phyloP scores from a whole-genome alignment of 1,140 invertebrate species.

The Battus philenor region DNA sequence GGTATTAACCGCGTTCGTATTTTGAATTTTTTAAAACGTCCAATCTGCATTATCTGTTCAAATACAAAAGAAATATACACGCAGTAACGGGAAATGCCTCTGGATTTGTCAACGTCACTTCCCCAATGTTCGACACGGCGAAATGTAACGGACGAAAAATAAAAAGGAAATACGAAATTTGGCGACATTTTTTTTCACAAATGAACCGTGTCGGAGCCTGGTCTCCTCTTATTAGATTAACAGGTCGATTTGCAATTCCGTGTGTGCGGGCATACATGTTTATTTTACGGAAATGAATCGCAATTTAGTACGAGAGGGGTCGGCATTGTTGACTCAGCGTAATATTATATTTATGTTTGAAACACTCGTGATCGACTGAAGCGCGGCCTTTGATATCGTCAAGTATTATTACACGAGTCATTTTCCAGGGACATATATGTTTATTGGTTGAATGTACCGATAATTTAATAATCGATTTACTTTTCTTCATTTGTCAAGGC shows the following conservation, averaged over 20 bases:
- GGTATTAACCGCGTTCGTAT: slow-evolving; percentile 23
- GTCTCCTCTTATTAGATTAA: slow-evolving; percentile 70
- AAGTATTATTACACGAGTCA: background rate
- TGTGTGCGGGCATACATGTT: slow-evolving; percentile 64
- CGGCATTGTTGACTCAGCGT: slow-evolving; percentile 58
- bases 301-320: slow-evolving; percentile 45
- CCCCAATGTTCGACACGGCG: slow-evolving; percentile 31
- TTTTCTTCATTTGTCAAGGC: too few species aligned
- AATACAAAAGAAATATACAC: slow-evolving; percentile 56
- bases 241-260: slow-evolving; percentile 71
- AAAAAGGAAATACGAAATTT: slow-evolving; percentile 45
- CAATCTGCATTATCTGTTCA: slow-evolving; percentile 61
- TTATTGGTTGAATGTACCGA: too few species aligned
- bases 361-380: slow-evolving; percentile 1
- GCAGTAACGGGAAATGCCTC: slow-evolving; percentile 56
- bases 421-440: too few species aligned
- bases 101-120: slow-evolving; percentile 69
- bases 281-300: slow-evolving; percentile 73
- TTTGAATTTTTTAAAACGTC: slow-evolving; percentile 53
- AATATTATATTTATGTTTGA: slow-evolving; percentile 36
- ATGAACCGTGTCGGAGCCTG: slow-evolving; percentile 57
- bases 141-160: slow-evolving; percentile 29
- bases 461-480: too few species aligned
- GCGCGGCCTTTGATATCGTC: background rate
- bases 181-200: slow-evolving; percentile 61